Evolutionary conservation across 2,888 invertebrate species (phyloP), one percentile per base, ranked within the genome.

Genomic region (Hyposoter didymator): DNA sequence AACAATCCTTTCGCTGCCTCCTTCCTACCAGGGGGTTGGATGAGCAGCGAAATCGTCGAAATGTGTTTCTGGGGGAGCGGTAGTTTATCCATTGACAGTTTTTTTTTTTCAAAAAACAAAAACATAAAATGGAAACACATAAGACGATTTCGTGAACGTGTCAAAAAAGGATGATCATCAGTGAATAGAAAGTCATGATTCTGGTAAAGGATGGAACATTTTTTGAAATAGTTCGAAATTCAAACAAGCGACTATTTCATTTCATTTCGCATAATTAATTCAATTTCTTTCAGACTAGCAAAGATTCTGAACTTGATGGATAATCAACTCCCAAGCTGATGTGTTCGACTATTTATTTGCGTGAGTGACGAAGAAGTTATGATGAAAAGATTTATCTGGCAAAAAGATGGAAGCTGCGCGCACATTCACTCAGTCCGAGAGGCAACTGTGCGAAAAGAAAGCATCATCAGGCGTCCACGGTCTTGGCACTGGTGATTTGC

Each of bases 401-500:
- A 14, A 47, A 64, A 59, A 66, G 75, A 76, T 70, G 55, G 66
- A 35, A 67, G 19, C 17, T 10, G 45, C 17, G 52, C n/a, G 49
- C 81, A 64, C 82, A 79, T 72, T 28, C 32, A 64, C 66, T 49
- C 72, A 49, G 45, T 28, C 28, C 47, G 39, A 39, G 39, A 39
- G 43, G n/a, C 35, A 43, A 74, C 45, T 45, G 78, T 55, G 78
- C 59, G 32, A 70, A 52, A 52, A 76, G 72, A 39, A 79, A 82
- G 67, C 49, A 64, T 85, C 78, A 82, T 69, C 75, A 55, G 70
- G 82, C 69, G 76, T 79, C 85, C 75, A 78, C 70, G 82, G 72
- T 75, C 45, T 59, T 72, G 55, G 59, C 70, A 79, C 43, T 79
- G 84, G 90, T 90, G 90, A 91, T 90, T 91, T 90, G 91, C 90